Percentiles rank a stretch among this genome's conserved stretches.
Conservation (phyloP, 2,888 invertebrate genomes). For the Biston betularia region DNA sequence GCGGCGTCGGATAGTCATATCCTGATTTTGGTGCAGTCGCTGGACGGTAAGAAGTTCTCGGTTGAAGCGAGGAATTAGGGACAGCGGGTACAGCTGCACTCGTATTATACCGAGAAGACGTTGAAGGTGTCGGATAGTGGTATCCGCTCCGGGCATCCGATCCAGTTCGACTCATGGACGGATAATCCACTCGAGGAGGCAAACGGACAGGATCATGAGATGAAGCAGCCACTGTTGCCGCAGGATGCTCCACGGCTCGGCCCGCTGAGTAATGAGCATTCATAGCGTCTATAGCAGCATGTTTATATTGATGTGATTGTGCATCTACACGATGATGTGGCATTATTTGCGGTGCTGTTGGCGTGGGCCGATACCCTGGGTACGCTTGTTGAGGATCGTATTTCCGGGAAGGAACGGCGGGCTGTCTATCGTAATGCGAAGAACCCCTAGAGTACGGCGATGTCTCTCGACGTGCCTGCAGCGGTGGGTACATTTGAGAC, state of each 20-base stretch:
- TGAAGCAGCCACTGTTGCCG: conserved; percentile 65
- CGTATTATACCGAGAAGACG: conserved; percentile 67
- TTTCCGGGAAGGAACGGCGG: conserved; percentile 69
- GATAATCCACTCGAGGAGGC: conserved; percentile 67
- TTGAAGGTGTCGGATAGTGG: conserved; percentile 71
- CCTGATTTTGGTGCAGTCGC: conserved; percentile 67
- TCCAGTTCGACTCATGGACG: conserved; percentile 60
- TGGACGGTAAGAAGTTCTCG: conserved; percentile 65
- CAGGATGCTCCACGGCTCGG: conserved; percentile 67
- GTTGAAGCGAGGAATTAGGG: conserved; percentile 65
- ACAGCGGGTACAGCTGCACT: conserved; percentile 62
- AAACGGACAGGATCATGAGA: conserved; percentile 66
- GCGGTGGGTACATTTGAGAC: conserved; percentile 64
- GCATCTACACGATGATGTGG: conserved; percentile 71
- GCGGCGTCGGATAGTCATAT: conserved; percentile 68
- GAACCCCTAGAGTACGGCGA: conserved; percentile 66
- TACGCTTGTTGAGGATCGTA: conserved; percentile 80
- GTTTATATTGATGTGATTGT: conserved; percentile 71
- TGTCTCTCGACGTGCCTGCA: conserved; percentile 70
- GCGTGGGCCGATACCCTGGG: conserved; percentile 74
- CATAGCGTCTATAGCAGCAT: conserved; percentile 63
- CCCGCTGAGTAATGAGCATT: conserved; percentile 65
- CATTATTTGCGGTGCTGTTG: conserved; percentile 62
- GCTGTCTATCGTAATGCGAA: conserved; percentile 74
- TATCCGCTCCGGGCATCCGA: conserved; percentile 66